Conservation (phyloP, 2,797 vertebrate species). For the Paramormyrops hopkinsi region DNA sequence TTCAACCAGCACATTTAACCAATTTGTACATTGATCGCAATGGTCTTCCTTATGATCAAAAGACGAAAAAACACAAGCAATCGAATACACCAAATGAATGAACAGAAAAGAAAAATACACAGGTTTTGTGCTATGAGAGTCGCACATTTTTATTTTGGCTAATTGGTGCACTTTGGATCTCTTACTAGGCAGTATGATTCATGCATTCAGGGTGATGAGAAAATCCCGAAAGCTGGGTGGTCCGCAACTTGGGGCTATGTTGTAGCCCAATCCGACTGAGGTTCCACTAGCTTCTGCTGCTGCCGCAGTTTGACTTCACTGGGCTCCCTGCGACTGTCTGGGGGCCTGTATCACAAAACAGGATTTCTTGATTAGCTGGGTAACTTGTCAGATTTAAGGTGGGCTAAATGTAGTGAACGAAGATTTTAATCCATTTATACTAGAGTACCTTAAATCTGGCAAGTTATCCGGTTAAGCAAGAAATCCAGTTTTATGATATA, state of each 20-base stretch:
- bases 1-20: not conserved
- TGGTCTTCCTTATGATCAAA: not conserved
- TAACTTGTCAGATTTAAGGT: not conserved
- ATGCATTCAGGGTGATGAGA: not conserved
- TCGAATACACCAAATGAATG: not conserved
- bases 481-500: not conserved
- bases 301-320: not conserved
- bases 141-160: not conserved
- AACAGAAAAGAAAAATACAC: not conserved
- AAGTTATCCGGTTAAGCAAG: not conserved
- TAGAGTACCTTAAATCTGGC: not conserved
- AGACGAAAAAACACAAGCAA: not conserved
- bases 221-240: not conserved
- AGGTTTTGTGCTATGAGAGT: not conserved
- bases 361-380: not conserved
- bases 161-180: not conserved
- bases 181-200: not conserved
- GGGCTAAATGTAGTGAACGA: not conserved
- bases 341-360: not conserved
- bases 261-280: not conserved
- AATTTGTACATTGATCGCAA: not conserved
- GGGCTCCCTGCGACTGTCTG: not conserved
- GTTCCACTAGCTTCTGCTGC: not conserved
- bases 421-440: not conserved
- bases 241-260: not conserved